Evolutionary conservation across 2,888 invertebrate genomes (phyloP), one percentile per base, ranked within the genome.

Genomic region (Dynastes tityus): DNA sequence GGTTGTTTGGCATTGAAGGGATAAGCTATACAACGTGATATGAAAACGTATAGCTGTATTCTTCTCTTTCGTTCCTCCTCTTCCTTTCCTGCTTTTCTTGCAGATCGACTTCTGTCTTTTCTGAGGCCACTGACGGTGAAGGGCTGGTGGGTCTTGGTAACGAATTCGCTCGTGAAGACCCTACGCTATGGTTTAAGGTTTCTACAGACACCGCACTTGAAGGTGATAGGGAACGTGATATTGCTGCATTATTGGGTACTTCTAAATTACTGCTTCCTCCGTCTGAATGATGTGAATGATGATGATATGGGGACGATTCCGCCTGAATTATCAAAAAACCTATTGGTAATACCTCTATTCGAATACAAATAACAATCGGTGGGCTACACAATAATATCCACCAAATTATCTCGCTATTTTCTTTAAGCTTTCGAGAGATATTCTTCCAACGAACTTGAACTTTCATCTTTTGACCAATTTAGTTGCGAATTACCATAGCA

Each of bases 1-100:
- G 98, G 98, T 88, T 99, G 99, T 90, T 99, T 99, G 11, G 98
- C 98, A 90, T 99, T 99, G 91, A 99, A 99, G 6, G 99, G 99
- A 90, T 99, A 99, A 6, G 99, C 97, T 86, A 98, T 94, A 90
- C 98, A 98, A 87, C 99, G 92, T 82, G 98, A 97, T 82, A 99
- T 97, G 89, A 99, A 99, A 82, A 99, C 99, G 90, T 99, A 99
- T 58, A 99, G 90, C 88, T 99, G 99, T 79, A 99, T 93, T 80
- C 97, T 93, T 80, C 95, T 93, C 88, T 98, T 98, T 81, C 98
- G 93, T 85, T 98, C 98, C 87, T 98, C 98, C 89, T 99, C 98
- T 87, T 98, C 95, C 96, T 94, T 88, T 98, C 98, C 84, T 97
- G 97, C 87, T 96, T 96, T 86, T 97, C 98, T 91, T 95, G 95